Evolutionary conservation across 2,888 invertebrate species (phyloP), one percentile per base, ranked within the genome.

Genomic region (Apocheima hispidaria): DNA sequence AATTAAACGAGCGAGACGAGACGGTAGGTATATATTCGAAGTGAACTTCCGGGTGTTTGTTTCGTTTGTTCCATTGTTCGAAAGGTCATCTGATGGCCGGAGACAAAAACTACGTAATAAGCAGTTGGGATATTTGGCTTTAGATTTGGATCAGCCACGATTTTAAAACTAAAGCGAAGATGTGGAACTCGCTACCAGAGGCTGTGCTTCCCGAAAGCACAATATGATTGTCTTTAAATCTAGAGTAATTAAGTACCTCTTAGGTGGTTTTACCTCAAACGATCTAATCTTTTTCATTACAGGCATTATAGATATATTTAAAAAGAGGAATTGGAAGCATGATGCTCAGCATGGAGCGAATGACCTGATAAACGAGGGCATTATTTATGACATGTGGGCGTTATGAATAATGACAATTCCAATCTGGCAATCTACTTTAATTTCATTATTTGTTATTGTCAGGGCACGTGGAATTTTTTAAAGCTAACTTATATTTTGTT

Each of bases 11-110:
- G 51, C 20, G 51, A 43, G 20, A 20, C 33, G 41, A 43, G 36
- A n/a, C 35, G 46, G 4, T 33, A 4, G n/a, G n/a, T n/a, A n/a
- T n/a, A n/a, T 14, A 16, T 20, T 21, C 6, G 30, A 43, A 33
- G 5, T 30, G 51, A 41, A 40, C 41, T 62, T 57, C 61, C 56
- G 52, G 56, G 51, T 26, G 51, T 51, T 58, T 55, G 51, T 51
- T 41, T 51, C 46, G 51, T 46, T 50, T 55, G 44, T 48, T 48
- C 61, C 35, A 62, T 62, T 57, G 61, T 62, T 56, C 2, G 12
- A 51, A 46, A 57, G 56, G 61, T 57, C 61, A 57, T 62, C 52
- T 36, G 56, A 52, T 48, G 51, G 35, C 20, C 23, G 23, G 9
- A 28, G 10, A 51, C 60, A 55, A 60, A 60, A 51, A 55, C 49